Evolutionary conservation across 1,140 invertebrate genomes (phyloP), one percentile per base, ranked within the genome.

Genomic region (Plectus sambesii): DNA sequence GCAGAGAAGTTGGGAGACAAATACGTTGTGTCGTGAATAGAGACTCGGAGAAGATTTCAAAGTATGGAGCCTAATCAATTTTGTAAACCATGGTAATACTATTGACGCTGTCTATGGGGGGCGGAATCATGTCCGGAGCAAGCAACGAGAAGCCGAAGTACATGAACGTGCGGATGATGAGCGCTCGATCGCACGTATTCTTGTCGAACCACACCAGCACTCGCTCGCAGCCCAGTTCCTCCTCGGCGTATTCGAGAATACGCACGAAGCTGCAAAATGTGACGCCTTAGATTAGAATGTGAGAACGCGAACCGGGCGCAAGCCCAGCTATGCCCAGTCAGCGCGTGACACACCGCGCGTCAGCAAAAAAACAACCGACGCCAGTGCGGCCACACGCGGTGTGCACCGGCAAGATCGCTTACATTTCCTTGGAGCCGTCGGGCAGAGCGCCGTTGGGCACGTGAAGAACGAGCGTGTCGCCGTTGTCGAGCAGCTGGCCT

Each of bases 161-260:
- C 82, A 90, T 89, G 79, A 96, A 94, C 42, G 86, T 87, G 62
- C 87, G 81, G 44, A 94, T 80, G 47, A 93, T 75, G 55, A 81
- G 80, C 29, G 81, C 81, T 81, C 84, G 78, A 72, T 94, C 86
- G 29, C 77, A 67, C 39, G 86, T 79, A 64, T 83, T 80, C 72
- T 88, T 87, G 48, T 80, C 78, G 61, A 90, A 80, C 69, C 82
- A 87, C 33, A 85, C 77, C 45, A 86, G 76, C 36, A 86, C 82
- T 69, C 84, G 78, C 38, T 74, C 78, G 67, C 86, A 90, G 39
- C 81, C 79, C 8, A 94, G 77, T 53, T 83, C 79, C 65, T 94
- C 89, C 73, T 96, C 89, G 37, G 89, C 89, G 66, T 88, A 94
- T 74, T 94, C 90, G 60, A 94, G 73, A 25, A 96, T 76, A 36